Evolutionary conservation across 2,888 invertebrate genomes (phyloP).

Genomic region (Ormia ochracea): DNA sequence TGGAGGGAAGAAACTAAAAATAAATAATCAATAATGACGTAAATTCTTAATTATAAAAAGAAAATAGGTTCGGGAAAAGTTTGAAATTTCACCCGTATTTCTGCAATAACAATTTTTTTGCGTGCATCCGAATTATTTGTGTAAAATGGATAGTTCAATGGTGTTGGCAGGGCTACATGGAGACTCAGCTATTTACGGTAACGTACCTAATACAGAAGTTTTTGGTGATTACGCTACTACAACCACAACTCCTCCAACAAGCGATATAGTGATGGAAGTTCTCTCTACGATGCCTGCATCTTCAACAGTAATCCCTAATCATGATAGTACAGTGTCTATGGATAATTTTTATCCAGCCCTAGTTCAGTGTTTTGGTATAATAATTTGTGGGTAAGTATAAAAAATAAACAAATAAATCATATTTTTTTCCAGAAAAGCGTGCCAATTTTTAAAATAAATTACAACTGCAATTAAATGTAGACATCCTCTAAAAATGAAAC

Average conservation of each 20-base stretch:
- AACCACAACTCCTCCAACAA: slow-evolving; percentile 22
- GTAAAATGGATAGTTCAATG: slow-evolving; percentile 71
- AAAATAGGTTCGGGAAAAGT: not conserved
- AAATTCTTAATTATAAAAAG: slow-evolving; percentile 11
- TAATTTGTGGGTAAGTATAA: slow-evolving; percentile 88
- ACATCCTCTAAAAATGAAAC: too few relatives aligned
- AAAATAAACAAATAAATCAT: not conserved
- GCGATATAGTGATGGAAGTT: slow-evolving; percentile 32
- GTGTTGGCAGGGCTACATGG: slow-evolving; percentile 66
- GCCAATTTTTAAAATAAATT: not conserved
- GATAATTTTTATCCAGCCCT: slow-evolving; percentile 94
- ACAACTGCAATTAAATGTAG: too few relatives aligned
- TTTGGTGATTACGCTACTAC: slow-evolving; percentile 20
- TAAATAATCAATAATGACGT: slow-evolving; percentile 50
- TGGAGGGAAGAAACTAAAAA: not conserved
- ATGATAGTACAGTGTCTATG: slow-evolving; percentile 76
- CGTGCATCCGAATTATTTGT: not conserved
- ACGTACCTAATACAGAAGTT: slow-evolving; percentile 45
- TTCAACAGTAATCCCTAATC: slow-evolving; percentile 66
- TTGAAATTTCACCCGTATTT: not conserved
- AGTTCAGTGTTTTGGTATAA: slow-evolving; percentile 93
- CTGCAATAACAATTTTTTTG: not conserved
- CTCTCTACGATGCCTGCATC: slow-evolving; percentile 39
- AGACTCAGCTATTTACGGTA: slow-evolving; percentile 50
- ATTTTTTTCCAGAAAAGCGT: too few relatives aligned